Evolutionary conservation across 2,888 invertebrate species (phyloP).

Genomic region (Spicauda simplicius): DNA sequence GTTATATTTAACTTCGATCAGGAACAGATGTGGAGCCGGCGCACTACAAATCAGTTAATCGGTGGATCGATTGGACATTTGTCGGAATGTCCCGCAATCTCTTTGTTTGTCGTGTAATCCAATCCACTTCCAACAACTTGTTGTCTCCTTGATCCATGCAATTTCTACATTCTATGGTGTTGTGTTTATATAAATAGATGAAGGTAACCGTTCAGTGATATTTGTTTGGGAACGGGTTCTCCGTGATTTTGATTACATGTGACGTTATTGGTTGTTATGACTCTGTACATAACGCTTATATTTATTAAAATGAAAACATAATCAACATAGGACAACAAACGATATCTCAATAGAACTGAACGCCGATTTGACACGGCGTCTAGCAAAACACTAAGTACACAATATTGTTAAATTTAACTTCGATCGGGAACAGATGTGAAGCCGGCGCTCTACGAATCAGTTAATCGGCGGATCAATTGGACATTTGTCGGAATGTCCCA

Average conservation of each 20-base stretch:
- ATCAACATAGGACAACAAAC: not conserved
- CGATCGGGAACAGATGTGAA: constrained; percentile 28
- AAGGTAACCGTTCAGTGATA: not conserved
- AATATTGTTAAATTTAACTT: constrained; percentile 24
- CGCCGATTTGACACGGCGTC: constrained; percentile 9
- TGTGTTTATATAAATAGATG: not conserved
- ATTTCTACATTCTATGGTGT: constrained; percentile 1
- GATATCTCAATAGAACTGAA: not conserved
- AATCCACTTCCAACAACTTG: constrained; percentile 36
- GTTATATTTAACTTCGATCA: constrained; percentile 22
- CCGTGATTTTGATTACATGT: too few species aligned
- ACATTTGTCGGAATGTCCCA: constrained; percentile 36
- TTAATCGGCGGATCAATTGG: constrained; percentile 36
- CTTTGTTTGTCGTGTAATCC: constrained; percentile 37
- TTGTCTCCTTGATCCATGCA: constrained; percentile 26
- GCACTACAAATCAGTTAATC: constrained; percentile 36
- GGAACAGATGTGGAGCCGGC: constrained; percentile 33
- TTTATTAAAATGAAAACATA: too few species aligned
- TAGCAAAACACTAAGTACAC: constrained; percentile 22
- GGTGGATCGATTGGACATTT: constrained; percentile 35
- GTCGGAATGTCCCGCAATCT: constrained; percentile 38
- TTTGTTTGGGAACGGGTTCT: too few species aligned
- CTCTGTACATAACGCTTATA: too few species aligned
- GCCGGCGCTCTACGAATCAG: constrained; percentile 34
- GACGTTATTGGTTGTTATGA: too few species aligned